Evolutionary conservation across 1,140 invertebrate species (phyloP).

Genomic region (Campodea augens): DNA sequence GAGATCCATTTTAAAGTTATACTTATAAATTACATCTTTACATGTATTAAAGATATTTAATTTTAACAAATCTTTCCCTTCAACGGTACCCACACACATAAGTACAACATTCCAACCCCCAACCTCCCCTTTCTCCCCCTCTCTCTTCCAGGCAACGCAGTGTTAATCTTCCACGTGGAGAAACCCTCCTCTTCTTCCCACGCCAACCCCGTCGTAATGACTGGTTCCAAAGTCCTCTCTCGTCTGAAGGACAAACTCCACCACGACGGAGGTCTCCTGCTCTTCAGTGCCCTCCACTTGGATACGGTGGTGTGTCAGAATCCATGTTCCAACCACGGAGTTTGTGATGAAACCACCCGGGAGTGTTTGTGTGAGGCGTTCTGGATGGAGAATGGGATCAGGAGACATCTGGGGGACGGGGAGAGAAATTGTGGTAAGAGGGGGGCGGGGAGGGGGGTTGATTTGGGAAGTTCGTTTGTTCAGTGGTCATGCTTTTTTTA

Average conservation of each 20-base stretch:
- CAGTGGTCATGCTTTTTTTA: too few relatives aligned
- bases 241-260: conserved; percentile 42
- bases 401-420: conserved; percentile 36
- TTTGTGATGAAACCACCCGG: conserved; percentile 63
- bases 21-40: too few relatives aligned
- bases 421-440: conserved; percentile 61
- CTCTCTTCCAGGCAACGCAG: conserved; percentile 25
- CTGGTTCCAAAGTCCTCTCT: conserved; percentile 35
- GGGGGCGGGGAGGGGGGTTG: too few relatives aligned
- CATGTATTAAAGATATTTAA: too few relatives aligned
- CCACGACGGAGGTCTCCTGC: conserved; percentile 48
- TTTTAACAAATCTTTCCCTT: too few relatives aligned
- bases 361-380: conserved; percentile 81
- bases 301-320: conserved; percentile 77
- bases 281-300: conserved; percentile 48
- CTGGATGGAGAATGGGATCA: conserved; percentile 74
- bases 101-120: too few relatives aligned
- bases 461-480: too few relatives aligned
- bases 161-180: conserved; percentile 31
- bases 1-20: too few relatives aligned
- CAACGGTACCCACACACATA: too few relatives aligned
- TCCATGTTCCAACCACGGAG: conserved; percentile 77
- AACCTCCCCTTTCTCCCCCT: too few relatives aligned
- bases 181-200: conserved; percentile 20
- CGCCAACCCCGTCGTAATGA: conserved; percentile 20